These are phyloP conservation scores for Anagyrus pseudococci DNA, from an alignment of 2,888 invertebrate genomes.

Conservation along the genomic window DNA sequence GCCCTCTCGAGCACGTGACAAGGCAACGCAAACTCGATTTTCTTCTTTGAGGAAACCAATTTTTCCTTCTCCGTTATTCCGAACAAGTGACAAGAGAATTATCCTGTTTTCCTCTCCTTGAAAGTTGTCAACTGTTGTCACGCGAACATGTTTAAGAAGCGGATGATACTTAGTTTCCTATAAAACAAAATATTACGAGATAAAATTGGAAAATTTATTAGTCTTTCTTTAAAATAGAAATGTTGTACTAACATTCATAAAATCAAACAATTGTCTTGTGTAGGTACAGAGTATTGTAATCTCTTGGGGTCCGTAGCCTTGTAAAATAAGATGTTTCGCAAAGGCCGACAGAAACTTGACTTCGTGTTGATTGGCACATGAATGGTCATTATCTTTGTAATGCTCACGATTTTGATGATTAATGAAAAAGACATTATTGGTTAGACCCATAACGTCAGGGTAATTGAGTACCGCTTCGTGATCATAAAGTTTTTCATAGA, in stretches of 20 bases:
- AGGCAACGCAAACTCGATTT: slow-evolving; percentile 2
- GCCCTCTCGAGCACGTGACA: slow-evolving; percentile 9
- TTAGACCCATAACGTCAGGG: not conserved
- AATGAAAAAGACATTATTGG: slow-evolving; percentile 1
- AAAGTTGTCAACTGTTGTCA: slow-evolving; percentile 25
- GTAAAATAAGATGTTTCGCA: not conserved
- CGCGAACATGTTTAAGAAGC: not conserved
- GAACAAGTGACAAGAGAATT: slow-evolving; percentile 21
- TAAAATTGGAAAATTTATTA: not conserved
- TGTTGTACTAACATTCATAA: not conserved
- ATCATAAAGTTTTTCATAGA: slow-evolving; percentile 7
- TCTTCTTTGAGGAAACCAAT: slow-evolving; percentile 25
- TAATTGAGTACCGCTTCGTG: not conserved
- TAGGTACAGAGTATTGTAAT: not conserved
- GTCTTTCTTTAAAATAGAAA: not conserved
- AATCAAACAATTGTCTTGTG: not conserved
- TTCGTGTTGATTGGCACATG: not conserved
- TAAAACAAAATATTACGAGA: not conserved
- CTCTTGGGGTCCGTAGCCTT: not conserved
- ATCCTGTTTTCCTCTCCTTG: slow-evolving; percentile 25
- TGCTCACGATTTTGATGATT: not conserved
- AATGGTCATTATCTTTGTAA: not conserved
- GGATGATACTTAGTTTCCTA: slow-evolving; percentile 1
- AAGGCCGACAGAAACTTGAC: not conserved
- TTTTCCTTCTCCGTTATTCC: slow-evolving; percentile 21